A percentile compares a stretch with the other conserved stretches of the same genome.
Evolutionary conservation across 2,797 vertebrate species (phyloP).

Genomic region (Ptychobarbus kaznakovi): DNA sequence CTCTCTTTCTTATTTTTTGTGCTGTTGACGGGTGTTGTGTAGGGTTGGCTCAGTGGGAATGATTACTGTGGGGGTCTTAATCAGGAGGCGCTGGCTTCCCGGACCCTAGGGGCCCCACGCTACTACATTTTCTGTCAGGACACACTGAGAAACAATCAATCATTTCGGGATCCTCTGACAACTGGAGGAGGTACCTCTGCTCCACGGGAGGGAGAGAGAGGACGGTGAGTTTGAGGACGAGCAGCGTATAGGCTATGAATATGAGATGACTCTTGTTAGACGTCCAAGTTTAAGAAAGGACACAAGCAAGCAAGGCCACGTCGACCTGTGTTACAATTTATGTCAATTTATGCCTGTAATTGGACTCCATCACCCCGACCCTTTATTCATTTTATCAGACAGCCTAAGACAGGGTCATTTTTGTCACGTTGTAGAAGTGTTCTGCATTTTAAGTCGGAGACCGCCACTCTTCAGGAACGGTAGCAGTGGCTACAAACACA

Average conservation of each 20-base stretch:
- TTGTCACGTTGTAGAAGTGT: slow-evolving; percentile 12
- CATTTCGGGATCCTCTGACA: slow-evolving; percentile 84
- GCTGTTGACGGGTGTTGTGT: slow-evolving; percentile 76
- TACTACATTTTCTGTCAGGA: slow-evolving; percentile 91
- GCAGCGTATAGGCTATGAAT: slow-evolving; percentile 82
- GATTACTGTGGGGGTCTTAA: slow-evolving; percentile 91
- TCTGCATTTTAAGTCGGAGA: neutral
- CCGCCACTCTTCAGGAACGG: neutral
- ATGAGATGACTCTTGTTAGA: slow-evolving; percentile 89
- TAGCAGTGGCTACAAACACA: slow-evolving; percentile 36
- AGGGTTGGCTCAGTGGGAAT: slow-evolving; percentile 83
- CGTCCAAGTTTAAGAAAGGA: slow-evolving; percentile 77
- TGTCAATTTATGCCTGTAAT: slow-evolving; percentile 74
- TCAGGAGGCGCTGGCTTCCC: slow-evolving; percentile 89
- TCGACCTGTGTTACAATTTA: slow-evolving; percentile 81
- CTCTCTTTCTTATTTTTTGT: slow-evolving; percentile 67
- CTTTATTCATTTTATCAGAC: slow-evolving; percentile 34
- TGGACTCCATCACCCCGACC: slow-evolving; percentile 74
- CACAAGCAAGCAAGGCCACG: slow-evolving; percentile 78
- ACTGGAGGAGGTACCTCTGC: slow-evolving; percentile 66
- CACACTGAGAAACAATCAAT: slow-evolving; percentile 94
- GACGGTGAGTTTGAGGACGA: slow-evolving; percentile 48
- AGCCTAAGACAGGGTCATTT: slow-evolving; percentile 35
- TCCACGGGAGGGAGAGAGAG: slow-evolving; percentile 57
- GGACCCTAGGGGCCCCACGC: slow-evolving; percentile 87